phyloP scores from a whole-genome alignment of 2,888 invertebrate species.

The Podabrus alpinus region DNA sequence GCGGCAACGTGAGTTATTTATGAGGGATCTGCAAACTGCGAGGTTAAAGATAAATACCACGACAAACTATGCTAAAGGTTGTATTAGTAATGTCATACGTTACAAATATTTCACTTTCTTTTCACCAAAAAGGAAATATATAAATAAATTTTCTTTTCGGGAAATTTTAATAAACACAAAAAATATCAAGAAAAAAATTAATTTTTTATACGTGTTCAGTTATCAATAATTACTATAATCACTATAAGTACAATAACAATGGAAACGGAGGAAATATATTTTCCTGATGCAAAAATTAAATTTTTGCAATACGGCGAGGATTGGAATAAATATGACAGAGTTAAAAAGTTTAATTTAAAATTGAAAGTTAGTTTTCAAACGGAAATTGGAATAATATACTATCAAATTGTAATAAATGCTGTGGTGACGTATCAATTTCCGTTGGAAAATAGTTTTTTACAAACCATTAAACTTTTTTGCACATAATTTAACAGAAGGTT shows the following conservation, averaged over 20 bases:
- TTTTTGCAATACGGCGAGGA: neutral
- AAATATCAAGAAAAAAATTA: neutral
- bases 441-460: neutral
- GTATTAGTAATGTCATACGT: slow-evolving; percentile 14
- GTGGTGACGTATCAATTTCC: neutral
- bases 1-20: slow-evolving; percentile 37
- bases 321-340: neutral
- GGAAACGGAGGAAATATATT: too few species aligned
- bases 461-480: neutral
- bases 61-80: slow-evolving; percentile 33
- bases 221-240: too few species aligned
- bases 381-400: neutral
- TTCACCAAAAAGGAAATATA: neutral
- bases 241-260: too few species aligned
- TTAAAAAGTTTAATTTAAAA: neutral
- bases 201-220: too few species aligned
- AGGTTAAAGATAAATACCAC: slow-evolving; percentile 36
- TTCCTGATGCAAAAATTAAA: neutral
- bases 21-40: slow-evolving; percentile 28
- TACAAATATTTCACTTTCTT: neutral
- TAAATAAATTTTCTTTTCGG: neutral
- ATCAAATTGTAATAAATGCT: neutral
- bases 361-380: neutral
- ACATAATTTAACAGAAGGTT: neutral
- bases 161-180: neutral